Evolutionary conservation across 2,797 vertebrate species (phyloP).

Genomic region (Parotocinclus haroldoi): DNA sequence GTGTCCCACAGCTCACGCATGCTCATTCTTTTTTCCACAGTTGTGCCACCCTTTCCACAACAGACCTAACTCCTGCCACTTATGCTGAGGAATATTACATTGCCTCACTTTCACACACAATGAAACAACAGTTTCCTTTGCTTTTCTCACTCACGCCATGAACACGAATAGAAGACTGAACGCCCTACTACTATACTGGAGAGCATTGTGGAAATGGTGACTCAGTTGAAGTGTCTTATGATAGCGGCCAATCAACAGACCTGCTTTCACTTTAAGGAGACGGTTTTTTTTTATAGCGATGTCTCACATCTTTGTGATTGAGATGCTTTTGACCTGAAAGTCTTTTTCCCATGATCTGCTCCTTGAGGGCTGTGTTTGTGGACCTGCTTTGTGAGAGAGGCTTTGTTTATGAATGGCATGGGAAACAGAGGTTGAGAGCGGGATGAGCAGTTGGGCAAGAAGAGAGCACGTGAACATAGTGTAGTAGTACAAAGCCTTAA

Average conservation of each 20-base stretch:
- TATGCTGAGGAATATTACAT: conserved; percentile 53
- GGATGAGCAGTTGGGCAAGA: conserved; percentile 33
- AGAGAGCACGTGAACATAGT: conserved; percentile 24
- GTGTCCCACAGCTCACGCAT: conserved; percentile 22
- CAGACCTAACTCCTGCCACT: conserved; percentile 15
- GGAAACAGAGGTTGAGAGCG: conserved; percentile 46
- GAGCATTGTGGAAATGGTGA: conserved; percentile 55
- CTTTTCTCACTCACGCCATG: conserved; percentile 25
- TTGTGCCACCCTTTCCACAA: conserved; percentile 24
- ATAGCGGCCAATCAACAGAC: conserved; percentile 15
- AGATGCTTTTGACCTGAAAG: conserved; percentile 43
- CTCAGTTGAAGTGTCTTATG: conserved; percentile 28
- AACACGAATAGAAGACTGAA: conserved; percentile 45
- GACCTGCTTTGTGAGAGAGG: conserved; percentile 40
- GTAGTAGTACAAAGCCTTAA: conserved; percentile 2
- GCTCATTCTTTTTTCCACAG: neutral
- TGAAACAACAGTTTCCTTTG: conserved; percentile 28
- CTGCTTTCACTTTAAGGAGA: conserved; percentile 32
- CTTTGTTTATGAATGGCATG: conserved; percentile 52
- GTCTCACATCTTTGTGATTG: conserved; percentile 42
- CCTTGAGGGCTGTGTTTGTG: conserved; percentile 51
- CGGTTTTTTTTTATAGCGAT: conserved; percentile 39
- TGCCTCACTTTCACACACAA: conserved; percentile 50
- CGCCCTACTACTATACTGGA: conserved; percentile 46
- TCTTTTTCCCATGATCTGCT: conserved; percentile 48